A percentile compares a stretch with the other conserved stretches of the same genome.
These are phyloP conservation scores for Lacanobia oleracea DNA, from an alignment of 2,888 invertebrate genomes.

Conservation along the genomic window DNA sequence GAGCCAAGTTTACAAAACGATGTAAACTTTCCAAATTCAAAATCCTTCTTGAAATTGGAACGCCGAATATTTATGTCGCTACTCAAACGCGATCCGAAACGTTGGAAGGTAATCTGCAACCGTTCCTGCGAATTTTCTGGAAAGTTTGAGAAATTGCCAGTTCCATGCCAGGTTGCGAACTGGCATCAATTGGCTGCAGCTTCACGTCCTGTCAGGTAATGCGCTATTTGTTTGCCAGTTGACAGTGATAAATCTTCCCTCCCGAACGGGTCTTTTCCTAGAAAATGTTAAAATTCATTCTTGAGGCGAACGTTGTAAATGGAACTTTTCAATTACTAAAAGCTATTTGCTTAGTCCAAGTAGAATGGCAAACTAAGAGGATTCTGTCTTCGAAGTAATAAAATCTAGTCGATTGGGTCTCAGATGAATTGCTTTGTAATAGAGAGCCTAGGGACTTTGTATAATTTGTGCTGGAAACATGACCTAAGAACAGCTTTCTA, in stretches of 20 bases:
- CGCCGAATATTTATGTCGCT: slow-evolving; percentile 38
- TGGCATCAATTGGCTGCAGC: slow-evolving; percentile 55
- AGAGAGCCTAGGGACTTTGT: background rate
- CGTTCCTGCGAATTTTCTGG: slow-evolving; percentile 22
- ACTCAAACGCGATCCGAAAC: slow-evolving; percentile 35
- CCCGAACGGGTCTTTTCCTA: slow-evolving; percentile 20
- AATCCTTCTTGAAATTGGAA: slow-evolving; percentile 51
- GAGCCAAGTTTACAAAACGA: slow-evolving; percentile 35
- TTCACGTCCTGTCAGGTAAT: slow-evolving; percentile 49
- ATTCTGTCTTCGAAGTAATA: slow-evolving; percentile 30
- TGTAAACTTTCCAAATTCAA: slow-evolving; percentile 46
- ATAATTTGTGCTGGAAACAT: slow-evolving; percentile 14
- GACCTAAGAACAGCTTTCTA: slow-evolving; percentile 20
- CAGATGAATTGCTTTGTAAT: slow-evolving; percentile 38
- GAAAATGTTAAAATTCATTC: slow-evolving; percentile 40
- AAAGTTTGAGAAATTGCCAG: slow-evolving; percentile 52
- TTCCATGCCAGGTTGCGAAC: slow-evolving; percentile 30
- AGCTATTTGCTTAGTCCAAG: slow-evolving; percentile 36
- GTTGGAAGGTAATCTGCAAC: slow-evolving; percentile 42
- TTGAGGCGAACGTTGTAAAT: slow-evolving; percentile 42
- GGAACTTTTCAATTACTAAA: slow-evolving; percentile 50
- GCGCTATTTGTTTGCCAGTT: slow-evolving; percentile 50
- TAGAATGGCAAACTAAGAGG: slow-evolving; percentile 19
- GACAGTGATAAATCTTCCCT: slow-evolving; percentile 55
- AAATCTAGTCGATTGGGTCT: slow-evolving; percentile 30